Evolutionary conservation across 1,140 invertebrate genomes (phyloP).

Genomic region (Drosophila suzukii): DNA sequence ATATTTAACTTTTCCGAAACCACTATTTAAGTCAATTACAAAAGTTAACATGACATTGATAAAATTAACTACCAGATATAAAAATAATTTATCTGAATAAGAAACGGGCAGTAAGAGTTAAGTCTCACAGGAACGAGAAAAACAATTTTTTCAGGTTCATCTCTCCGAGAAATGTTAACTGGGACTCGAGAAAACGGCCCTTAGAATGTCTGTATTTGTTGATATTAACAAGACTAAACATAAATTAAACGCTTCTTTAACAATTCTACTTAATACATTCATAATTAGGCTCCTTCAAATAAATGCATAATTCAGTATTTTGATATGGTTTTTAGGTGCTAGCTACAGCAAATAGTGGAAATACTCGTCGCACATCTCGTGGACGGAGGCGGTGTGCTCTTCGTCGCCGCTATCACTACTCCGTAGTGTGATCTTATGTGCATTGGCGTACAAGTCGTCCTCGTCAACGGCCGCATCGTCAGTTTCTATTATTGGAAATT

Average conservation of each 20-base stretch:
- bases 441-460: constrained; percentile 78
- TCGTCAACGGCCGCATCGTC: constrained; percentile 69
- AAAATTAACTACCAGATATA: too few species aligned
- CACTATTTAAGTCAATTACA: too few species aligned
- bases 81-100: too few species aligned
- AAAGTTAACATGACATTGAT: too few species aligned
- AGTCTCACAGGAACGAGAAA: too few species aligned
- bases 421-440: constrained; percentile 73
- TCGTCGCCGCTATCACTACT: constrained; percentile 64
- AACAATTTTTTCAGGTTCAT: too few species aligned
- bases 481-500: constrained; percentile 25
- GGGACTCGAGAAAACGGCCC: too few species aligned
- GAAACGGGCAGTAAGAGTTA: too few species aligned
- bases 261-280: neutral
- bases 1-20: too few species aligned
- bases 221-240: neutral
- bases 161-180: too few species aligned
- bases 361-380: constrained; percentile 78
- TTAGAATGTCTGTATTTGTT: too few species aligned
- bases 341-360: constrained; percentile 72
- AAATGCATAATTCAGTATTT: constrained; percentile 44
- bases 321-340: neutral
- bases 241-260: neutral
- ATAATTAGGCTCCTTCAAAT: constrained; percentile 19
- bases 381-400: constrained; percentile 49